Percentiles rank a stretch among this genome's conserved stretches.
Evolutionary conservation across 2,113 vertebrate genomes (phyloP).

Genomic region (Bubo bubo): DNA sequence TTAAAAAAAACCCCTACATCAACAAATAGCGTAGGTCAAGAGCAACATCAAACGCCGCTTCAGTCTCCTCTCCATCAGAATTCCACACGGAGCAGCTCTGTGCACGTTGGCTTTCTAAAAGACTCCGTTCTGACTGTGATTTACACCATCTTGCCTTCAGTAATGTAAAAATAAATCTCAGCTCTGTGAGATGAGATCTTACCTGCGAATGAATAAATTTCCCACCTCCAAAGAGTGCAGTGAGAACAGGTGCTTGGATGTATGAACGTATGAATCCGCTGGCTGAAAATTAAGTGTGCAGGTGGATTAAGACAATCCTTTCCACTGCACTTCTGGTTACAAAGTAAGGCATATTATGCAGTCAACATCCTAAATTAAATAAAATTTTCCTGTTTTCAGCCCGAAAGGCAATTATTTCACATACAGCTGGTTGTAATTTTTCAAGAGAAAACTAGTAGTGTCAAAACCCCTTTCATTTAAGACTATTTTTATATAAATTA

Average conservation of each 20-base stretch:
- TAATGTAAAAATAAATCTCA: conserved; percentile 26
- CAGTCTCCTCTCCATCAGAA: not conserved
- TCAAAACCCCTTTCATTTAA: not conserved
- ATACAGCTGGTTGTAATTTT: not conserved
- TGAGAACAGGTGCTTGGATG: not conserved
- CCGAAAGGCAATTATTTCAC: not conserved
- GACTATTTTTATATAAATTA: not conserved
- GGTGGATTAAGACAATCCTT: not conserved
- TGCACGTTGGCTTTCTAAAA: not conserved
- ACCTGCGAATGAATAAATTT: not conserved
- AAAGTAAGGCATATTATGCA: not conserved
- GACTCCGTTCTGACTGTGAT: not conserved
- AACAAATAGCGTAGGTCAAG: not conserved
- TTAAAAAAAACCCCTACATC: not conserved
- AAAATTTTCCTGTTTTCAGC: not conserved
- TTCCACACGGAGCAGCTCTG: not conserved
- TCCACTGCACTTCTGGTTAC: not conserved
- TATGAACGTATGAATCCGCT: not conserved
- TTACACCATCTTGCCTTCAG: not conserved
- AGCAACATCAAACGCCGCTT: not conserved
- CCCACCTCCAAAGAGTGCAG: not conserved
- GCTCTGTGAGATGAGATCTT: not conserved
- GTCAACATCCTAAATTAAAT: not conserved
- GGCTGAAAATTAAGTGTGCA: not conserved
- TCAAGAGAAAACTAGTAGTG: not conserved